Evolutionary conservation across 1,140 invertebrate species (phyloP), one percentile per base, ranked within the genome.

Genomic region (Lordiphosa stackelbergi): DNA sequence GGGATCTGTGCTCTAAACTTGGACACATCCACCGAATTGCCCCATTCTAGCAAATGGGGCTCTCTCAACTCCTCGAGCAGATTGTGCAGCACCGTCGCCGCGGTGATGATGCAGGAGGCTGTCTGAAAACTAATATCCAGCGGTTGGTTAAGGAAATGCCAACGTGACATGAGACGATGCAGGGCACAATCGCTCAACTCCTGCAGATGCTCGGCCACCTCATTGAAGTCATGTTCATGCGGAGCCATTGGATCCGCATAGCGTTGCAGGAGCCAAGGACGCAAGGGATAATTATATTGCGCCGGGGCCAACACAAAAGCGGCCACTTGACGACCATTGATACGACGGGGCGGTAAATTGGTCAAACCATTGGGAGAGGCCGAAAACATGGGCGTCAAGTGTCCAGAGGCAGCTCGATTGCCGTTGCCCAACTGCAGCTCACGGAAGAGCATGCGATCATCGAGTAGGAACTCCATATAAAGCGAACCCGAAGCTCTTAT

Each of bases 141-240:
- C 0, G 77, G 77, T 10, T 77, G 66, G 8, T 53, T 66, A 5
- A 86, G 63, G 10, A 86, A 81, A n/a, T 59, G 61, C 85, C 85
- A 86, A 7, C 85, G 84, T 0, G 78, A 75, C 68, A 86, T 78
- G 0, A 86, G 48, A 4, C 84, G 64, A 38, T 78, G 72, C 12
- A 86, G 51, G 4, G 85, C 72, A 13, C 65, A 66, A 40, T 86
- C 75, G 36, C 70, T 84, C 5, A 81, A 52, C 28, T 78, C 66
- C 10, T 81, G 65, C 9, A 86, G 57, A 24, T 77, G 66, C 1
- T 85, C 79, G 10, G 79, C 63, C 3, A 83, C 74, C 49, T 81
- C 79, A 45, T 86, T 86, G 7, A 86, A 86, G 42, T 84, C 75
- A 37, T 81, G 66, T 22, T 86, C 75, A 16, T 85, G 75, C 9